Percentiles rank a stretch among this genome's conserved stretches.
Conservation (phyloP, 2,888 invertebrate genomes). For the Biston stratarius region DNA sequence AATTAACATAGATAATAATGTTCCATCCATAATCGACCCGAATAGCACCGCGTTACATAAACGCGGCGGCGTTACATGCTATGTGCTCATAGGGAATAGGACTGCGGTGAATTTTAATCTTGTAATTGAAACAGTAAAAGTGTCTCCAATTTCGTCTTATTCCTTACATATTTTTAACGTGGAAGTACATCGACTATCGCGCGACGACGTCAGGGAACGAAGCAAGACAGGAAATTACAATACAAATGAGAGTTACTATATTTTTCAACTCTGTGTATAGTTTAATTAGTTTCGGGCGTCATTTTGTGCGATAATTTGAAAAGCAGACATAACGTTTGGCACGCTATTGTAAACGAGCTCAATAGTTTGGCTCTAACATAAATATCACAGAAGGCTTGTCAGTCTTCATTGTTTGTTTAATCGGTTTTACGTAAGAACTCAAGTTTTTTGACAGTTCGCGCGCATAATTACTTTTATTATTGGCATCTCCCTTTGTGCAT, state of each 20-base stretch:
- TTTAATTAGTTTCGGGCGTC: slow-evolving; percentile 47
- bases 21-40: too few species aligned
- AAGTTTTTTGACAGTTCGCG: slow-evolving; percentile 17
- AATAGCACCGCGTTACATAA: too few species aligned
- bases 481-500: not conserved
- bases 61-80: too few species aligned
- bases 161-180: slow-evolving; percentile 11
- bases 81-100: too few species aligned
- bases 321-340: slow-evolving; percentile 39
- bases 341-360: slow-evolving; percentile 33
- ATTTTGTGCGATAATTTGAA: slow-evolving; percentile 33
- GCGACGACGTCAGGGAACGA: slow-evolving; percentile 28
- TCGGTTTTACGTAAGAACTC: slow-evolving; percentile 25
- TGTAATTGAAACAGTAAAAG: not conserved
- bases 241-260: slow-evolving; percentile 29
- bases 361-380: slow-evolving; percentile 27
- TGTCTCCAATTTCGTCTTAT: not conserved
- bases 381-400: slow-evolving; percentile 27
- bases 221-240: slow-evolving; percentile 30
- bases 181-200: slow-evolving; percentile 15
- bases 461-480: not conserved
- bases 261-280: slow-evolving; percentile 35
- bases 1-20: too few species aligned
- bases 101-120: too few species aligned
- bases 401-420: slow-evolving; percentile 34